Conservation (phyloP, 2,888 invertebrate species). For the Pseudolycoriella hygida region DNA sequence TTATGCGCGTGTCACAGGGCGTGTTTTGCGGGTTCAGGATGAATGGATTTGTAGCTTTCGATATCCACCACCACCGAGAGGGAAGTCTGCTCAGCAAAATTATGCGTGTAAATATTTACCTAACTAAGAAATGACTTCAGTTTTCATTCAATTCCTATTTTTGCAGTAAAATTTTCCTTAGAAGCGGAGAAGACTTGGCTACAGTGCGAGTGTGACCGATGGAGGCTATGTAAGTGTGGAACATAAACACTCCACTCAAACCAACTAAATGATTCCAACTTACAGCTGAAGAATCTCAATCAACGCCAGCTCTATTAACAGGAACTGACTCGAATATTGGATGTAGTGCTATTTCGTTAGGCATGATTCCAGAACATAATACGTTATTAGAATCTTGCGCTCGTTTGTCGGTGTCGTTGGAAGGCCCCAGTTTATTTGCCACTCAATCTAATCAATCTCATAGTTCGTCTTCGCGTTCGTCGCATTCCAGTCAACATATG, state of each 20-base stretch:
- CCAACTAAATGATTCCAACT: background rate
- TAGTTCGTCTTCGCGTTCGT: slow-evolving; percentile 58
- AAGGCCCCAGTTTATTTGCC: slow-evolving; percentile 64
- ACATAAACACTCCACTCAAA: background rate
- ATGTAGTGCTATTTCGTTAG: slow-evolving; percentile 43
- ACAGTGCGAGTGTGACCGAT: slow-evolving; percentile 75
- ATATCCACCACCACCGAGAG: slow-evolving; percentile 58
- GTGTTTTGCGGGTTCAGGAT: slow-evolving; percentile 80
- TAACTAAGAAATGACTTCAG: background rate
- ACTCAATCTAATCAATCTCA: slow-evolving; percentile 24
- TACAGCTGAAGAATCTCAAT: slow-evolving; percentile 60
- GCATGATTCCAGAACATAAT: slow-evolving; percentile 66
- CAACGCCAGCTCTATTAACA: slow-evolving; percentile 67
- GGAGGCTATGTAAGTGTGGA: slow-evolving; percentile 39
- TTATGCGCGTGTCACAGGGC: slow-evolving; percentile 84
- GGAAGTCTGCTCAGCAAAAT: slow-evolving; percentile 44
- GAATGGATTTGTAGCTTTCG: slow-evolving; percentile 92
- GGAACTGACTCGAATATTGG: slow-evolving; percentile 41
- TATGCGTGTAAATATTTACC: slow-evolving; percentile 41
- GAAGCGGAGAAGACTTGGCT: slow-evolving; percentile 83
- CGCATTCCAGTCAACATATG: slow-evolving; percentile 47
- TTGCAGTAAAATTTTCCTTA: slow-evolving; percentile 61
- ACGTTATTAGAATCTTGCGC: slow-evolving; percentile 73
- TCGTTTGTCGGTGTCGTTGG: slow-evolving; percentile 70
- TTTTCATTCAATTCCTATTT: slow-evolving; percentile 4